Percentiles rank a stretch among this genome's conserved stretches.
Conservation (phyloP, 92 coral and sea anemone species). For the Desmophyllum pertusum region DNA sequence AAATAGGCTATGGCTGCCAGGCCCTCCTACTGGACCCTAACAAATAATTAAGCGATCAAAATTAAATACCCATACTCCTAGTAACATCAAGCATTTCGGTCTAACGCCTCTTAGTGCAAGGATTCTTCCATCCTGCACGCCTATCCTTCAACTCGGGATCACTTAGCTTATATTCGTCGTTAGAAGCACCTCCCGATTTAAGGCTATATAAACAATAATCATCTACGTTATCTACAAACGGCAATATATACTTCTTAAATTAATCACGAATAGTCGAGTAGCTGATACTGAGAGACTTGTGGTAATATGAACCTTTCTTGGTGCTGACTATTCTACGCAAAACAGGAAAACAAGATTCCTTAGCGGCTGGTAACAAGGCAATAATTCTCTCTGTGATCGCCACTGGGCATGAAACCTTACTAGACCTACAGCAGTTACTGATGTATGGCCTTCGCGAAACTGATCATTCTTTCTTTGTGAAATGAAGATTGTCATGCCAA, state of each 20-base stretch:
- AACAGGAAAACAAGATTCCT: conserved; percentile 18
- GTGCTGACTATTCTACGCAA: conserved; percentile 14
- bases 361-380: not conserved
- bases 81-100: not conserved
- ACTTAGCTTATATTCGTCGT: conserved; percentile 1
- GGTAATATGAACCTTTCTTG: conserved; percentile 6
- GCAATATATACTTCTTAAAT: conserved; percentile 9
- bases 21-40: conserved; percentile 28
- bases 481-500: conserved; percentile 40
- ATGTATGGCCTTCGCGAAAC: conserved; percentile 8
- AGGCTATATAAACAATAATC: conserved; percentile 17
- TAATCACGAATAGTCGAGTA: conserved; percentile 14
- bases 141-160: conserved; percentile 16
- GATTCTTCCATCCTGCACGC: conserved; percentile 41
- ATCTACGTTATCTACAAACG: not conserved
- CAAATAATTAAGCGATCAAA: not conserved
- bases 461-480: not conserved
- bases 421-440: not conserved
- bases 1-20: not conserved
- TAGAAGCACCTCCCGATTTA: conserved; percentile 18
- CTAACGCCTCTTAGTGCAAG: conserved; percentile 18
- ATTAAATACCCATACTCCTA: too few species aligned
- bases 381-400: conserved; percentile 11
- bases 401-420: conserved; percentile 1
- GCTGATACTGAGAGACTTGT: not conserved